Evolutionary conservation across 2,888 invertebrate species (phyloP).

Genomic region (Drosophila aldrichi): DNA sequence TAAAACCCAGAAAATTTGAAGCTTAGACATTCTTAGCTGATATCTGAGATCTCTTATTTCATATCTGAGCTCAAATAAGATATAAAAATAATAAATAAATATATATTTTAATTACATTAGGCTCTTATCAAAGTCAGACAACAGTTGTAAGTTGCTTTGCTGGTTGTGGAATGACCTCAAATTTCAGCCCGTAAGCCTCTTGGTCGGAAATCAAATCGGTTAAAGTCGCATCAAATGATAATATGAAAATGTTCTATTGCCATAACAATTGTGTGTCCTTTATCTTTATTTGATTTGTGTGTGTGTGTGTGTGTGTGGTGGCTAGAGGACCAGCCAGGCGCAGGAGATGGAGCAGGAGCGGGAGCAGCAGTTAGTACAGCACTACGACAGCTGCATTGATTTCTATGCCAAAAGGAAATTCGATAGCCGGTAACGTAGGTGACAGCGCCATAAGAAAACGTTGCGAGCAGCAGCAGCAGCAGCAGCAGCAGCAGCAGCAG

Average conservation of each 20-base stretch:
- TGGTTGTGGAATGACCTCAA: not conserved
- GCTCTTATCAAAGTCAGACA: not conserved
- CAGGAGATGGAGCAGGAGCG: not conserved
- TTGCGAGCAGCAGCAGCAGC: conserved; percentile 1
- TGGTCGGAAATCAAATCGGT: conserved; percentile 21
- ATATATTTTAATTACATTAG: not conserved
- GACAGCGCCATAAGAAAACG: conserved; percentile 32
- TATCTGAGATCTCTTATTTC: not conserved
- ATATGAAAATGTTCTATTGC: conserved; percentile 24
- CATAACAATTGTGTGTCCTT: conserved; percentile 18
- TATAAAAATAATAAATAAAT: not conserved
- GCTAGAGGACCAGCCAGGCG: not conserved
- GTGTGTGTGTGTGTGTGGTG: too few species aligned
- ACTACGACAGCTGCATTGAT: conserved; percentile 46
- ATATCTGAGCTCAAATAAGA: not conserved
- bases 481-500: too few species aligned
- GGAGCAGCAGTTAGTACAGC: not conserved
- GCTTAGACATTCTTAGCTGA: not conserved
- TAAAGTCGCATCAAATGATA: conserved; percentile 21
- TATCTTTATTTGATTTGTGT: not conserved
- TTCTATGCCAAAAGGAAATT: conserved; percentile 42
- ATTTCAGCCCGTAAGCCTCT: conserved; percentile 8
- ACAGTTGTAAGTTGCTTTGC: not conserved
- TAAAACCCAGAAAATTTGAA: not conserved
- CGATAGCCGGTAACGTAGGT: conserved; percentile 44